Base-by-base conservation (phyloP, 2,888 invertebrate genomes). In the Drosophila kanekoi region DNA sequence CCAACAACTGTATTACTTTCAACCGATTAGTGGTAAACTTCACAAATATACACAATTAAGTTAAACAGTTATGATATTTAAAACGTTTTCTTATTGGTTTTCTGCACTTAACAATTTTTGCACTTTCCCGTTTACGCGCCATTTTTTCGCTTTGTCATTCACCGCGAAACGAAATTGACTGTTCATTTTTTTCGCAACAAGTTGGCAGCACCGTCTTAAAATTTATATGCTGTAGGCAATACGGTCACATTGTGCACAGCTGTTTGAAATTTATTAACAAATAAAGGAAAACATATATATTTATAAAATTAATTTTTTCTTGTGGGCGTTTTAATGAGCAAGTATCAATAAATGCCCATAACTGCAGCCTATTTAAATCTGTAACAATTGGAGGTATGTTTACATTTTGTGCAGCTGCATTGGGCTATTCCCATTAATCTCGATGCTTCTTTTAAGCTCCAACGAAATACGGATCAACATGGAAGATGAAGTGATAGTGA, bases 401-500 rank as follows among this genome's bases (percentile, higher is more conserved):
- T 5, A 35, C 14, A 4, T 35, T 44, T 20, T 43, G 5, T 20
- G 3, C 8, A 11, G 6, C 2, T 4, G 0, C 1, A 10, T 6
- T 20, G 20, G 11, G 3, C 6, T 43, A 18, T 18, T 43, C 18
- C 2, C 20, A 10, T 14, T 13, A 23, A 23, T 35, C 20, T 44
- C 2, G 18, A 16, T 13, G 13, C 1, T 9, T 23, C 11, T 13
- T 32, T 32, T 18, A 9, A 54, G 54, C 9, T 14, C 3, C 9
- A 44, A 23, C 14, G 23, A 3, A 10, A 16, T 11, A 35, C 11
- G 20, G 9, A 4, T 6, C 13, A 56, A 49, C 20, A 74, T 74
- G 75, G 70, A 47, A 14, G 41, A 54, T n/a, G 23, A 70, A 20
- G 44, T 59, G 2, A 40, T 54, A 13, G 41, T 53, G 1, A 20